Base-by-base conservation (phyloP, 2,113 vertebrate species). In the Lethenteron reissneri region DNA sequence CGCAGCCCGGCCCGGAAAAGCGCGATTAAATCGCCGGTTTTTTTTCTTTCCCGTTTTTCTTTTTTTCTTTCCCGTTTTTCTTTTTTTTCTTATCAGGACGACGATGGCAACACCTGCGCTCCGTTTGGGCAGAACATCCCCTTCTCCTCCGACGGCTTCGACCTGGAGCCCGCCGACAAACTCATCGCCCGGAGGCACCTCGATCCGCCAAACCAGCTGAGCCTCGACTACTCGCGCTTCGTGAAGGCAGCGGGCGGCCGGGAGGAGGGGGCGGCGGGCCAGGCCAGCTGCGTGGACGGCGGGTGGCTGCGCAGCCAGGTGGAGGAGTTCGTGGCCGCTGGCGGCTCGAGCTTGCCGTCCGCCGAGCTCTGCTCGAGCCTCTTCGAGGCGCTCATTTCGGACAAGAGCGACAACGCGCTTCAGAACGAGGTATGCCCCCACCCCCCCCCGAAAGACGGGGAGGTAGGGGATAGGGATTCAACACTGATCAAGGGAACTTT, bases 371-470 rank as follows among this genome's bases (percentile, higher is more conserved):
- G 86, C 81, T 85, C 83, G 75, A 95, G 91, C 74, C 82, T 99
- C 74, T 95, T 92, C 59, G 88, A 97, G 77, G 96, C 92, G 86
- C 83, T 97, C 80, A 83, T 88, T 64, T 97, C 91, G 73, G 77
- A 78, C 73, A 88, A 81, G 83, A 97, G 84, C 71, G 85, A 85
- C 2, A 90, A 97, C 75, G 92, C 95, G 77, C 87, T 99, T 78
- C 94, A 99, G 78, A 90, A 97, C 78, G 94, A 99, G 91, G 90
- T 92, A 81, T 72, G 78, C 41, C 41, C 41, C 41, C 25, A 1
- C 41, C 3, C 5, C 41, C 5, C 41, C 6, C 5, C 58, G 64
- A 9, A 69, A 69, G 25, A 25, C 64, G 25, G 64, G n/a, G n/a
- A 69, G 8, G n/a, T 69, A 69, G 64, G n/a, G 64, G 25, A 69